Conservation (phyloP, 2,113 vertebrate genomes). For the Nycticebus coucang region DNA sequence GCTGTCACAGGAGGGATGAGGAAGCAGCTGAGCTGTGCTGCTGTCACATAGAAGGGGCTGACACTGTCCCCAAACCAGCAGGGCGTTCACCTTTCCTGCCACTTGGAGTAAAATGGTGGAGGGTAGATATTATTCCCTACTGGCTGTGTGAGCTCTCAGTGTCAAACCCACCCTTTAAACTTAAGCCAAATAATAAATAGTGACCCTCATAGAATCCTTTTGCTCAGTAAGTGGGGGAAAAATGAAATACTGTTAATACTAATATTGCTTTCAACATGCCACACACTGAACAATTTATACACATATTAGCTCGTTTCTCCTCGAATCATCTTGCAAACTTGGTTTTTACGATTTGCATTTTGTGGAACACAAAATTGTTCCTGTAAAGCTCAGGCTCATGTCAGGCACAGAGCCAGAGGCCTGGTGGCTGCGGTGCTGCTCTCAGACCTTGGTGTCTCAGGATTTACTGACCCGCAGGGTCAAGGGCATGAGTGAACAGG, state of each 20-base stretch:
- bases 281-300: background rate
- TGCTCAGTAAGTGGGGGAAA: background rate
- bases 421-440: background rate
- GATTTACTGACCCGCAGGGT: background rate
- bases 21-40: background rate
- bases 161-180: background rate
- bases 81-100: background rate
- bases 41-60: background rate
- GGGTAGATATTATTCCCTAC: background rate
- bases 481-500: background rate
- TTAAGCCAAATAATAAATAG: background rate
- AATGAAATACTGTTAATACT: background rate
- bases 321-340: background rate
- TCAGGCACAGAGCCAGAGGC: background rate
- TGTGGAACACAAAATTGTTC: background rate
- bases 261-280: background rate
- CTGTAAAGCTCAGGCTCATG: background rate
- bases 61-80: no score
- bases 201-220: background rate
- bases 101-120: background rate
- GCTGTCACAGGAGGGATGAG: background rate
- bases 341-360: background rate
- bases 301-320: background rate
- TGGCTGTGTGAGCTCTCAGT: background rate
- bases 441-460: background rate